These are phyloP conservation scores for Psettodes erumei DNA, from an alignment of 2,113 vertebrate genomes.

Conservation along the genomic window DNA sequence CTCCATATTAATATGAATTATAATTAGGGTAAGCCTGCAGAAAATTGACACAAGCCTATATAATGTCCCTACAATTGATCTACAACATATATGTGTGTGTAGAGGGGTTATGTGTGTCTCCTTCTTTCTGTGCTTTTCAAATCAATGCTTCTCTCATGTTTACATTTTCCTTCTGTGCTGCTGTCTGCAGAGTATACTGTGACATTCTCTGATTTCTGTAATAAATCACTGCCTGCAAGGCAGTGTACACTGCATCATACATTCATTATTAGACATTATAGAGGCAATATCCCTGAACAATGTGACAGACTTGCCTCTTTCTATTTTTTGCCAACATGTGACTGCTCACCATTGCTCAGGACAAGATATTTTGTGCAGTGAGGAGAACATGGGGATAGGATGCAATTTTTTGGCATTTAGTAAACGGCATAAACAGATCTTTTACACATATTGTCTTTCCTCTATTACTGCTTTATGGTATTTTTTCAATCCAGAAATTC, in stretches of 20 bases:
- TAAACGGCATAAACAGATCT: not conserved
- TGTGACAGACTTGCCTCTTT: not conserved
- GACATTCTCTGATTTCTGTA: conserved; percentile 39
- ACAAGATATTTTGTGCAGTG: not conserved
- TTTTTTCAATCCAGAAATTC: conserved; percentile 14
- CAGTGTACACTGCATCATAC: conserved; percentile 25
- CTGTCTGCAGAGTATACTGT: conserved; percentile 20
- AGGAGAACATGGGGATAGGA: not conserved
- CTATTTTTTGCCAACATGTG: conserved; percentile 10
- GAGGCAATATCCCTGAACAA: conserved; percentile 4
- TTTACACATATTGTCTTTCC: not conserved
- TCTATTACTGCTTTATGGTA: not conserved
- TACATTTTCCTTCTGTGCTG: conserved; percentile 40
- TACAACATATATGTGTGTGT: too few relatives aligned
- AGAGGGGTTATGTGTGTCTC: conserved; percentile 14
- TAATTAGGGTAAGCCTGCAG: too few relatives aligned
- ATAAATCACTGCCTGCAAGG: conserved; percentile 33
- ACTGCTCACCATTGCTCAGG: not conserved
- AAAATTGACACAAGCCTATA: too few relatives aligned
- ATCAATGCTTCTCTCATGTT: conserved; percentile 56
- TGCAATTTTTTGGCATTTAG: not conserved
- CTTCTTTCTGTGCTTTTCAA: conserved; percentile 47
- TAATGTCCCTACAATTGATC: too few relatives aligned
- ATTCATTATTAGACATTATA: conserved; percentile 15
- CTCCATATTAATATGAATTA: too few relatives aligned